A percentile compares a stretch with the other conserved stretches of the same genome.
These are phyloP conservation scores for Danio choprae DNA, from an alignment of 2,797 vertebrate genomes.

Conservation along the genomic window DNA sequence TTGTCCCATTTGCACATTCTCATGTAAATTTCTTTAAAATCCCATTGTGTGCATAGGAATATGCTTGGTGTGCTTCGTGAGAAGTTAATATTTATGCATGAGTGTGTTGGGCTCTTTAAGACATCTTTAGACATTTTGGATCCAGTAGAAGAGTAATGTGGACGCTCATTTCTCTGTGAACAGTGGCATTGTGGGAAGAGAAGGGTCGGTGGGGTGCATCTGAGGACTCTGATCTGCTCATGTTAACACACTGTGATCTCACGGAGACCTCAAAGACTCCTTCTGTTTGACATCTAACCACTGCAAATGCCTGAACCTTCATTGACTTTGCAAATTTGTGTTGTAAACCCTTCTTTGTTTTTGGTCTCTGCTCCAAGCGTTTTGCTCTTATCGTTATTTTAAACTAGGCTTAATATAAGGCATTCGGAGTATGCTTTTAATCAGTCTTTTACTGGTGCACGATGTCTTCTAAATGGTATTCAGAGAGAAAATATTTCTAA, in stretches of 20 bases:
- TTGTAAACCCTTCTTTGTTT: neutral
- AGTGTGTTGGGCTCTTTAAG: neutral
- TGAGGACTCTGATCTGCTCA: conserved; percentile 61
- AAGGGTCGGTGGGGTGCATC: conserved; percentile 55
- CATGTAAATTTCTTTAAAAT: neutral
- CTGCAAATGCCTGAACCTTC: conserved; percentile 3
- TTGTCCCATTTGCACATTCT: neutral
- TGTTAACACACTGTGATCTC: conserved; percentile 57
- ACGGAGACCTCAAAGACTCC: conserved; percentile 46
- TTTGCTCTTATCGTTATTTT: neutral
- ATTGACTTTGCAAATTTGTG: neutral
- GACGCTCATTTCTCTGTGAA: conserved; percentile 4
- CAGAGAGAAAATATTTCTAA: neutral
- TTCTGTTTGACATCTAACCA: neutral
- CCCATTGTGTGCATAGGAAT: neutral
- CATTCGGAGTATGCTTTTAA: neutral
- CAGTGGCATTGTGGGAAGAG: conserved; percentile 15
- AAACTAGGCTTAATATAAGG: neutral
- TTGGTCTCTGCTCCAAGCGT: neutral
- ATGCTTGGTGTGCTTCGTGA: neutral
- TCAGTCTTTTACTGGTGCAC: neutral
- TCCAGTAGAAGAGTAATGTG: neutral
- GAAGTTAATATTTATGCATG: neutral
- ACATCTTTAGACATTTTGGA: neutral
- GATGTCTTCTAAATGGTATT: neutral